Conservation (phyloP, 2,888 invertebrate species). For the Liposcelis brunnea region DNA sequence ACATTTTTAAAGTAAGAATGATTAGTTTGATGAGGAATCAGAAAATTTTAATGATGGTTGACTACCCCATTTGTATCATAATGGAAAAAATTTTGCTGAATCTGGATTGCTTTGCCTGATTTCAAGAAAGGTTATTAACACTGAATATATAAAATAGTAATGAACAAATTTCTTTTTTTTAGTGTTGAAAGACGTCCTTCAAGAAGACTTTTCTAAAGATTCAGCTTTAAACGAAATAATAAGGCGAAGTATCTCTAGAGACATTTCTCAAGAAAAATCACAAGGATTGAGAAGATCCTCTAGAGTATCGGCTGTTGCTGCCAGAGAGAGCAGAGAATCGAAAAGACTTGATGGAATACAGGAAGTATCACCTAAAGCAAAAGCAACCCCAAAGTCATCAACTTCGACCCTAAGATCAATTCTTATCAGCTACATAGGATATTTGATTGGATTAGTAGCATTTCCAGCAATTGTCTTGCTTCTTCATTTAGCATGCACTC, state of each 20-base stretch:
- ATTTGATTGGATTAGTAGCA: slow-evolving; percentile 7
- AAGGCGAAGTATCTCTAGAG: not conserved
- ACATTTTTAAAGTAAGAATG: no score
- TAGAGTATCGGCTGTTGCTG: slow-evolving; percentile 8
- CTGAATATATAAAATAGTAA: no score
- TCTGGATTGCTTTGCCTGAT: no score
- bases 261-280: not conserved
- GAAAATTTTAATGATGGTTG: no score
- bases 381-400: slow-evolving; percentile 7
- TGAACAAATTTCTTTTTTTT: not conserved
- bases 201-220: not conserved
- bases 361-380: slow-evolving; percentile 4
- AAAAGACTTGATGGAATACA: no score
- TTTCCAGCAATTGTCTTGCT: slow-evolving; percentile 11
- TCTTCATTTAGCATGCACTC: slow-evolving; percentile 14
- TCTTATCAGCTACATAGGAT: slow-evolving; percentile 10
- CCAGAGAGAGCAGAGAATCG: no score
- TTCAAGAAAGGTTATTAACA: no score
- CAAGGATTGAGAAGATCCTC: not conserved
- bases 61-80: no score
- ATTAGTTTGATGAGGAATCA: no score
- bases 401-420: not conserved
- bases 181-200: not conserved
- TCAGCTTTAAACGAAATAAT: not conserved
- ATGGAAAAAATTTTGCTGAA: no score